These are phyloP conservation scores for Sibirionetta formosa DNA, from an alignment of 2,797 vertebrate species.

Conservation along the genomic window DNA sequence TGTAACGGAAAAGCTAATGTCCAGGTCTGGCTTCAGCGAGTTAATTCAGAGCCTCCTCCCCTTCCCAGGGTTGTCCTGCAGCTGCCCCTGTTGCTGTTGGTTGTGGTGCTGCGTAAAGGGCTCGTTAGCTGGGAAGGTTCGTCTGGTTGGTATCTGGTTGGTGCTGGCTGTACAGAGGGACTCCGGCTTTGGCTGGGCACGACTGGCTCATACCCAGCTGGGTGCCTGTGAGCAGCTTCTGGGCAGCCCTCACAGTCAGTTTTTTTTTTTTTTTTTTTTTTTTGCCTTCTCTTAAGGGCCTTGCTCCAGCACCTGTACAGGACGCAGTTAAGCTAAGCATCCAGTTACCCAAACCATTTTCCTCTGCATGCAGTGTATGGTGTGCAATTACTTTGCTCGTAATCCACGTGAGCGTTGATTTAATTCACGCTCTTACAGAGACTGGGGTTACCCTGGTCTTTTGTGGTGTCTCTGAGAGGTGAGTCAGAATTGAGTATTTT, in stretches of 20 bases:
- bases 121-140: neutral
- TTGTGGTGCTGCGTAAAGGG: rapidly evolving
- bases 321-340: neutral
- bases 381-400: neutral
- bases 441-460: neutral
- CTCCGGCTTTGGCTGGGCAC: neutral
- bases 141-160: neutral
- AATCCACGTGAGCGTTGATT: neutral
- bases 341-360: neutral
- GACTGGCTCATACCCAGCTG: neutral
- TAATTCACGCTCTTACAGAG: neutral
- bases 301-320: neutral
- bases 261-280: too few relatives aligned
- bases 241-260: neutral
- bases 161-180: rapidly evolving
- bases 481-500: neutral
- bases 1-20: neutral
- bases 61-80: rapidly evolving
- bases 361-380: neutral
- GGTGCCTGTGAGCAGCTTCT: rapidly evolving
- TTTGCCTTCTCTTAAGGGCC: neutral
- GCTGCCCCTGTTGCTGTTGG: neutral
- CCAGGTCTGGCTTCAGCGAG: neutral
- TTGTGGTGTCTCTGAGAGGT: neutral
- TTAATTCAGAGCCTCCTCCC: rapidly evolving